Conservation (phyloP, 2,888 invertebrate species). For the Allolobophora icterica region DNA sequence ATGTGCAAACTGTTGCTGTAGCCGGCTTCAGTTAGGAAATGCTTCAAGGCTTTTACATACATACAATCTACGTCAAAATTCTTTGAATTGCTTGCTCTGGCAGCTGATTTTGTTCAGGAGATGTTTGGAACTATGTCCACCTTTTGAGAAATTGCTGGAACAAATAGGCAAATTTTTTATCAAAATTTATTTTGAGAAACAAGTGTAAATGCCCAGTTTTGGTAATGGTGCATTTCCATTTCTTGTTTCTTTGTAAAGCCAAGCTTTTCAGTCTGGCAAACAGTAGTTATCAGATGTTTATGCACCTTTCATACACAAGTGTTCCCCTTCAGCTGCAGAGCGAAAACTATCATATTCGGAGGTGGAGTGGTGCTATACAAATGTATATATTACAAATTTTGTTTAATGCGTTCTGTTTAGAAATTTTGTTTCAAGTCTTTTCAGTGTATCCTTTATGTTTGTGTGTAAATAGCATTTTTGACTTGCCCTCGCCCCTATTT, state of each 20-base stretch:
- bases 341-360: background rate
- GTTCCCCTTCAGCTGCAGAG: background rate
- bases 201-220: background rate
- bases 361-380: background rate
- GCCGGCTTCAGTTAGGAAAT: background rate
- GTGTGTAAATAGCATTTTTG: no score
- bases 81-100: slow-evolving; percentile 9
- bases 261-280: background rate
- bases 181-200: background rate
- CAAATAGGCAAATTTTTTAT: background rate
- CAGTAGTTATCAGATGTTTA: background rate
- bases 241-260: background rate
- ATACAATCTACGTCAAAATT: background rate
- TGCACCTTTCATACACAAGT: background rate
- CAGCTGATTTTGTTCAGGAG: slow-evolving; percentile 21
- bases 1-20: background rate
- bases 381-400: background rate
- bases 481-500: background rate
- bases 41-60: no score
- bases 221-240: background rate
- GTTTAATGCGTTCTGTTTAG: background rate
- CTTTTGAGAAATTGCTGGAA: background rate
- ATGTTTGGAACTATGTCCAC: slow-evolving; percentile 23
- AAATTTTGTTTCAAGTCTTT: background rate
- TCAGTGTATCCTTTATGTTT: background rate